Evolutionary conservation across 2,113 vertebrate species (phyloP).

Genomic region (Ascaphus truei): DNA sequence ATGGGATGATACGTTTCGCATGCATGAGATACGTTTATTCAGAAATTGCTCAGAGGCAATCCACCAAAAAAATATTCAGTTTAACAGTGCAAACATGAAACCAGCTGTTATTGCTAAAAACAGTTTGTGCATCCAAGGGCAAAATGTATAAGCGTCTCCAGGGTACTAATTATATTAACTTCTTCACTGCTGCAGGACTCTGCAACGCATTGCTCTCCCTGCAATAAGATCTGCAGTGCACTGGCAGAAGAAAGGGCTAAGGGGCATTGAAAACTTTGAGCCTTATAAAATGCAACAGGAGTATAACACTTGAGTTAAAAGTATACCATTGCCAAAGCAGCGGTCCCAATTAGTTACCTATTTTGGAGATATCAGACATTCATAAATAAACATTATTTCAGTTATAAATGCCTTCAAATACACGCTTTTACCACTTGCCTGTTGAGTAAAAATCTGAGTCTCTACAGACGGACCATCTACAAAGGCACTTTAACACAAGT

Average conservation of each 20-base stretch:
- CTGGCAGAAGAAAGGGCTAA: not conserved
- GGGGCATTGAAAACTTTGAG: not conserved
- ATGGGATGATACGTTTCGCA: not conserved
- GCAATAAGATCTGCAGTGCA: not conserved
- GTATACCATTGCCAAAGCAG: too few species aligned
- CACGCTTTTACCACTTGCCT: too few species aligned
- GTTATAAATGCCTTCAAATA: too few species aligned
- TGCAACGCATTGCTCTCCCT: not conserved
- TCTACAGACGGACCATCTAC: too few species aligned
- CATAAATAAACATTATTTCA: too few species aligned
- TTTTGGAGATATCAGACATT: too few species aligned
- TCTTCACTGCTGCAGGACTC: not conserved
- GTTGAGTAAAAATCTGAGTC: too few species aligned
- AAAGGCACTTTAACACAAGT: too few species aligned
- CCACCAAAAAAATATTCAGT: conserved; percentile 28
- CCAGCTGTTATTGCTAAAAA: conserved; percentile 31
- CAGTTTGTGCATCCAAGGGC: conserved; percentile 35
- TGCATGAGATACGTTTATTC: conserved; percentile 11
- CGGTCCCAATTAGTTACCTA: too few species aligned
- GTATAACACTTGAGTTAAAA: too few species aligned
- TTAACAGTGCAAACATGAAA: conserved; percentile 36
- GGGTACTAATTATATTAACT: conserved; percentile 30
- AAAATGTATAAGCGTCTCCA: conserved; percentile 23
- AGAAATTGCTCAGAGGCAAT: conserved; percentile 28
- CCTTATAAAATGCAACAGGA: too few species aligned